phyloP scores from a whole-genome alignment of 2,888 invertebrate genomes.

The Cancer borealis region DNA sequence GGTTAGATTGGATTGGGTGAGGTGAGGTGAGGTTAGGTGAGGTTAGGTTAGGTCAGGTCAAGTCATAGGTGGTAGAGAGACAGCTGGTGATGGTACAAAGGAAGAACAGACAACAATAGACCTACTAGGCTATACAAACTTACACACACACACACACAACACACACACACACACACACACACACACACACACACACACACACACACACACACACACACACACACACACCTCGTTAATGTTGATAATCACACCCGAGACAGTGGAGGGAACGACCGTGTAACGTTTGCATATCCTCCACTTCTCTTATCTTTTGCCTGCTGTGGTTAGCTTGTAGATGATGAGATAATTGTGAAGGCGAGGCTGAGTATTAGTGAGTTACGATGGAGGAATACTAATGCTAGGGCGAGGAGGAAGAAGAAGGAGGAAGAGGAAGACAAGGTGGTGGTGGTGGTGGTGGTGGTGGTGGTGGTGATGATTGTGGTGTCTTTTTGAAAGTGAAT shows the following conservation, averaged over 20 bases:
- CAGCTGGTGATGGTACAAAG: no score
- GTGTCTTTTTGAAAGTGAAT: no score
- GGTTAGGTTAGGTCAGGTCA: neutral
- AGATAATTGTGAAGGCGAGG: conserved; percentile 20
- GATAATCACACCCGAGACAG: neutral
- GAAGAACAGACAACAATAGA: no score
- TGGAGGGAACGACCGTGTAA: neutral
- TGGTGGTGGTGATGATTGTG: no score
- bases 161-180: conserved; percentile 45
- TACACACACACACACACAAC: neutral
- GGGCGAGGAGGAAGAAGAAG: neutral
- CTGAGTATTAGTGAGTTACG: conserved; percentile 20
- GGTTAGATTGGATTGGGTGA: neutral
- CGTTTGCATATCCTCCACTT: neutral
- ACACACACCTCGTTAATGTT: neutral
- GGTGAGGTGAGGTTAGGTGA: neutral
- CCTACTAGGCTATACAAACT: no score
- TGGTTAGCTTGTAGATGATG: neutral
- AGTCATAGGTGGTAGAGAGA: no score
- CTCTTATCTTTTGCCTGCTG: neutral
- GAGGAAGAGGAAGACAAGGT: neutral
- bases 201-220: conserved; percentile 32
- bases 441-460: neutral
- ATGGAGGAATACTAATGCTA: neutral
- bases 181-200: conserved; percentile 43